Evolutionary conservation across 2,888 invertebrate species (phyloP), one percentile per base, ranked within the genome.

Genomic region (Aleiodes leptofemur): DNA sequence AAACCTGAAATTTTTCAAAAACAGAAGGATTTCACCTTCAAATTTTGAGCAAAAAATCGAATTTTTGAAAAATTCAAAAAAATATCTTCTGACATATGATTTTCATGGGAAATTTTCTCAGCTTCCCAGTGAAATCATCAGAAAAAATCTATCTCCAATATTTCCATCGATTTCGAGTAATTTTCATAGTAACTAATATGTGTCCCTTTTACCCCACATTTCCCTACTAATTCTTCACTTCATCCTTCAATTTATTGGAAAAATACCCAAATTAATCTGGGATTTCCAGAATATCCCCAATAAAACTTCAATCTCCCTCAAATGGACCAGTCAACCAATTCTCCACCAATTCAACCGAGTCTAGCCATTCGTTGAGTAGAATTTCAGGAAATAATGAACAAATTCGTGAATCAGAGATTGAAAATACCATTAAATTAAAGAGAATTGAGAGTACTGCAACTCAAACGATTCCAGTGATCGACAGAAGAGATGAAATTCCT

Each of bases 391-490:
- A 48, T 43, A 64, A 64, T 8, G 11, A 0, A 4, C 43, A 43
- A 48, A 64, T 48, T 43, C 48, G 5, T 16, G n/a, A 43, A 29
- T 80, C 79, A 14, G 77, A 82, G 56, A 78, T 80, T 13, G 83
- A 83, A 69, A 84, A 82, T 43, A 77, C 79, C 8, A 80, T 78
- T 3, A 81, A 84, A 78, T 74, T 74, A 61, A 73, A 79, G 74
- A 79, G 78, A 16, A 81, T 79, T 78, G 84, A 82, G 69, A 83
- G 80, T 34, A 66, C 81, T 13, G 82, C 79, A 6, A 78, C 82
- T 51, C 83, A 83, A 79, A 81, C 82, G 7, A 59, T 76, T 23
- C 55, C 71, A 29, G 59, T n/a, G 7, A 74, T 76, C 3, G 76
- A 77, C 68, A 50, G 23, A 16, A 23, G 48, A 13, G 61, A 61